phyloP scores from a whole-genome alignment of 2,797 vertebrate species.

The Periophthalmus magnuspinnatus region DNA sequence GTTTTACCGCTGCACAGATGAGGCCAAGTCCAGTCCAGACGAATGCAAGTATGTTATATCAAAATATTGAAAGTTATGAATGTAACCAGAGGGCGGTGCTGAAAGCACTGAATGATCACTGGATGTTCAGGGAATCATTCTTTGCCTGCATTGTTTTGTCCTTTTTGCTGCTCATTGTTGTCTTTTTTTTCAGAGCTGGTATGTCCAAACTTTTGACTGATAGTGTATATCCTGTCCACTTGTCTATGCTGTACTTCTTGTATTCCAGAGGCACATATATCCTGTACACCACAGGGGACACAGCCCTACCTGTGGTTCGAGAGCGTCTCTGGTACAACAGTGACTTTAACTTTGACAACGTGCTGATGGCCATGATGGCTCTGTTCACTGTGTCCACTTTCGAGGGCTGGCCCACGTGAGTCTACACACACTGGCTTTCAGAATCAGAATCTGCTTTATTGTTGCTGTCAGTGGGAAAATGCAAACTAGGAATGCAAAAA shows the following conservation, averaged over 20 bases:
- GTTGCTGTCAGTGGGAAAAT: too few species aligned
- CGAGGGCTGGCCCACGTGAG: constrained; percentile 98
- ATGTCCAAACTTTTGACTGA: too few species aligned
- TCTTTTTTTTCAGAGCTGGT: background rate
- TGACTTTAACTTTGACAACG: constrained; percentile 98
- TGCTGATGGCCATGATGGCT: constrained; percentile 98
- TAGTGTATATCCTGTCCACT: background rate
- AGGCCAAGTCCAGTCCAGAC: constrained; percentile 91
- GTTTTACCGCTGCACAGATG: constrained; percentile 95
- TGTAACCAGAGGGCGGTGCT: too few species aligned
- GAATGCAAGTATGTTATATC: constrained; percentile 88
- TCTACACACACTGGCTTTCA: background rate
- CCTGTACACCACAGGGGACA: constrained; percentile 92
- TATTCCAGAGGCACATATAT: constrained; percentile 89
- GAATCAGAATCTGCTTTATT: background rate
- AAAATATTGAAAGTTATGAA: too few species aligned
- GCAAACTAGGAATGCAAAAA: too few species aligned
- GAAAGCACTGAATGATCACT: too few species aligned
- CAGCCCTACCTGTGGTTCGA: constrained; percentile 85
- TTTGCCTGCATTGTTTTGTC: background rate
- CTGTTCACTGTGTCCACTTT: constrained; percentile 98
- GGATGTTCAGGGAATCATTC: too few species aligned
- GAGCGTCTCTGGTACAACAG: constrained; percentile 95
- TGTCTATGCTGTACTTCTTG: background rate
- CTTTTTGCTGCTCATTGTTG: background rate